Conservation (phyloP, 92 coral and sea anemone species). For the Meandrina meandrites region DNA sequence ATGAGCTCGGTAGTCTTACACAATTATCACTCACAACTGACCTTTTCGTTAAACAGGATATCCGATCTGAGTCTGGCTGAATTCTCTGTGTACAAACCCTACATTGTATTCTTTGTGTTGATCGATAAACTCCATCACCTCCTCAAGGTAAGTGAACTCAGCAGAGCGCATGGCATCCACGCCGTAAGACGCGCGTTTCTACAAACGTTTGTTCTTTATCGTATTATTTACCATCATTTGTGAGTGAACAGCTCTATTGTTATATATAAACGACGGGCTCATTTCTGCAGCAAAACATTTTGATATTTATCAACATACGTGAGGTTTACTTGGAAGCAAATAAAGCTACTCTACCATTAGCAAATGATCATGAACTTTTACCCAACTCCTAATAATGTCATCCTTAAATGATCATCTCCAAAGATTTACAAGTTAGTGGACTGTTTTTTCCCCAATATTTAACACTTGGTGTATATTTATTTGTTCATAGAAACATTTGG, state of each 20-base stretch:
- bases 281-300: too few species aligned
- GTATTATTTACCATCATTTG: too few species aligned
- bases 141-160: slow-evolving; percentile 72
- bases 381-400: too few species aligned
- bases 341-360: too few species aligned
- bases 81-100: slow-evolving; percentile 86
- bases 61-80: slow-evolving; percentile 24
- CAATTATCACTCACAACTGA: background rate
- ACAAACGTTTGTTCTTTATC: too few species aligned
- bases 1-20: background rate
- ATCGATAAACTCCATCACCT: slow-evolving; percentile 82
- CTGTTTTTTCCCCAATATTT: background rate
- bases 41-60: slow-evolving; percentile 10
- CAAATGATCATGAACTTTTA: too few species aligned
- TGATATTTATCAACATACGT: too few species aligned
- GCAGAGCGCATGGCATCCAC: background rate
- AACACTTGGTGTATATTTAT: background rate
- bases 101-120: slow-evolving; percentile 80
- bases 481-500: slow-evolving; percentile 64
- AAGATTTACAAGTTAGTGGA: background rate
- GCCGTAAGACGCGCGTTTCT: background rate
- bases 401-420: background rate
- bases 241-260: too few species aligned
- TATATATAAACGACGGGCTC: too few species aligned
- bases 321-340: too few species aligned